These are phyloP conservation scores for Xenopus petersii DNA, from an alignment of 2,797 vertebrate species.

Conservation along the genomic window DNA sequence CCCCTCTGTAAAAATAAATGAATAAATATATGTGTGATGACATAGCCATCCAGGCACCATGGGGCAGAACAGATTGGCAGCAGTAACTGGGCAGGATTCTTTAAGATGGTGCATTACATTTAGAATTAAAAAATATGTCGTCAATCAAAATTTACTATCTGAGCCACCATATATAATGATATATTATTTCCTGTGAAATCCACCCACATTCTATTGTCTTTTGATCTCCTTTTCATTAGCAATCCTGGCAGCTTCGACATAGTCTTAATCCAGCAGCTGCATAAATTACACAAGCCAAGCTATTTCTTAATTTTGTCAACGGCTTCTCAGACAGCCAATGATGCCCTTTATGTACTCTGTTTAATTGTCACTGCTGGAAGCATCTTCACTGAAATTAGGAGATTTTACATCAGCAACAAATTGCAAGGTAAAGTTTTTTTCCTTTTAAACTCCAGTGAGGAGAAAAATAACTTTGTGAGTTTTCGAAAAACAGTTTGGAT, in stretches of 20 bases:
- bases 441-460: neutral
- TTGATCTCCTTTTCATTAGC: constrained; percentile 57
- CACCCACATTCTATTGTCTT: constrained; percentile 56
- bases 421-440: constrained; percentile 5
- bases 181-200: constrained; percentile 52
- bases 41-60: constrained; percentile 1
- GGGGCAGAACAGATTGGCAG: constrained; percentile 41
- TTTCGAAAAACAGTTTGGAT: too few species aligned
- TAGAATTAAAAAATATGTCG: constrained; percentile 55
- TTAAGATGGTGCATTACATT: constrained; percentile 53
- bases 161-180: constrained; percentile 54
- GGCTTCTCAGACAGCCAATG: constrained; percentile 36
- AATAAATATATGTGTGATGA: neutral
- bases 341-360: constrained; percentile 36
- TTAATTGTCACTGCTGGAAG: constrained; percentile 44
- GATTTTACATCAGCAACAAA: constrained; percentile 13
- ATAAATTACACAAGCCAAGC: constrained; percentile 56
- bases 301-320: constrained; percentile 60
- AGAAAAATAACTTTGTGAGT: too few species aligned
- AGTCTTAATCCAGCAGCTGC: constrained; percentile 49
- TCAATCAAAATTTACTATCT: constrained; percentile 63
- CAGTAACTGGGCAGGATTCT: constrained; percentile 27
- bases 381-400: constrained; percentile 28
- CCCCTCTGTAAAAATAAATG: neutral
- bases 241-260: constrained; percentile 53